A percentile compares a stretch with the other conserved stretches of the same genome.
Conservation (phyloP, 2,797 vertebrate species). For the Sitta carolinensis region DNA sequence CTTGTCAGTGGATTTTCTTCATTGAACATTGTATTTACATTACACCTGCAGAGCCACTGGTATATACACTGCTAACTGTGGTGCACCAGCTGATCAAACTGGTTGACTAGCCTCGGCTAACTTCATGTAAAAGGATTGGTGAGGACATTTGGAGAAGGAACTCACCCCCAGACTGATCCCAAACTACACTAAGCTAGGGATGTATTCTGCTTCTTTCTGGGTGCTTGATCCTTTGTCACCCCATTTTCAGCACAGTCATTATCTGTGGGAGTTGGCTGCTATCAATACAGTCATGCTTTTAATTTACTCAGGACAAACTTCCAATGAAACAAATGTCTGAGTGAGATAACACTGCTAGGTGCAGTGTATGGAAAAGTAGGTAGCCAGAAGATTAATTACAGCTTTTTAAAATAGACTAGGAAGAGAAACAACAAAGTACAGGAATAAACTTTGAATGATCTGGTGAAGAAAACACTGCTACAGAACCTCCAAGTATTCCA, state of each 20-base stretch:
- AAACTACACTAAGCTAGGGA: neutral
- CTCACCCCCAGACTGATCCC: neutral
- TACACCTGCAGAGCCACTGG: neutral
- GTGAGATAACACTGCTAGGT: neutral
- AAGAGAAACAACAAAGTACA: neutral
- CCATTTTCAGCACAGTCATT: neutral
- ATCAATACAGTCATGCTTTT: neutral
- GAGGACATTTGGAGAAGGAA: neutral
- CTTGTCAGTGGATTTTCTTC: neutral
- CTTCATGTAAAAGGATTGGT: neutral
- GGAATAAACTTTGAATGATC: neutral
- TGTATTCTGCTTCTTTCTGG: neutral
- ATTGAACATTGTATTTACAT: neutral
- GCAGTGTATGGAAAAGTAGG: neutral
- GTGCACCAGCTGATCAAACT: neutral
- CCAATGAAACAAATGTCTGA: neutral
- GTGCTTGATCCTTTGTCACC: neutral
- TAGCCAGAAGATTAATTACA: conserved; percentile 13
- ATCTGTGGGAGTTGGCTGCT: neutral
- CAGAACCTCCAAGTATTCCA: neutral
- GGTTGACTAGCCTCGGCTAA: neutral
- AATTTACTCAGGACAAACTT: neutral
- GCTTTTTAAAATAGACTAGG: neutral
- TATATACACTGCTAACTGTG: neutral
- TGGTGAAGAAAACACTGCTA: neutral